Base-by-base conservation (phyloP, 37 sponge, comb jelly and placozoan species). In the Axinella damicornis region DNA sequence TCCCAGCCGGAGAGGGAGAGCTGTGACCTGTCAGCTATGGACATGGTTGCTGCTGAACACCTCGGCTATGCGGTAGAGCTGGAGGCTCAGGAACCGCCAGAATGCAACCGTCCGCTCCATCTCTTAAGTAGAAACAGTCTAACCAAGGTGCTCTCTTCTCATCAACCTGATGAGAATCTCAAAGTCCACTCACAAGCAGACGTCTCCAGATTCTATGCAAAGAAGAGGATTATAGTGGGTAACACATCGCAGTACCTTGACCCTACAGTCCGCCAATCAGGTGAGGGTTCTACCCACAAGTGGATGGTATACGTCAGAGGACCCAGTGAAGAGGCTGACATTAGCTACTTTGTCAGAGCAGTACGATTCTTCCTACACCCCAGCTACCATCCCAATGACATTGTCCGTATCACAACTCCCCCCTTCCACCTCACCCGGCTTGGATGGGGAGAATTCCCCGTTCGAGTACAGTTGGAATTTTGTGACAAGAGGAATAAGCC, bases 371-470 rank as follows among this genome's bases (percentile, higher is more conserved):
- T 96, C 74, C 85, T 96, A 11, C 92, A 96, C 69, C 96, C 96
- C 22, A 96, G 94, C 76, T 96, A 96, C 74, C 84, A 79, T 5
- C 96, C 96, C 18, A 87, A 96, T 68, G 94, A 96, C 78, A 75
- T 90, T 19, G 70, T 96, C 11, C 57, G 46, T 9, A 82, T 96
- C 2, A 60, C 65, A 6, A 53, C n/a, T 1, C 86, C 94, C 18
- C 96, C 96, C 4, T 96, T 91, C 53, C 94, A 96, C 57, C 89
- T 96, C 31, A 87, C 84, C 19, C 75, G 94, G 33, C 67, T 86
- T 34, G 96, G 96, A 19, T 96, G 96, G 96, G 96, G 96, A 37
- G 96, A 96, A 57, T 96, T 96, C 79, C 96, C 94, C 34, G 76
- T 96, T 6, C 80, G 96, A 32, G 88, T 94, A 1, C 96, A 91